Conservation (phyloP, 2,888 invertebrate species). For the Sicus ferrugineus region DNA sequence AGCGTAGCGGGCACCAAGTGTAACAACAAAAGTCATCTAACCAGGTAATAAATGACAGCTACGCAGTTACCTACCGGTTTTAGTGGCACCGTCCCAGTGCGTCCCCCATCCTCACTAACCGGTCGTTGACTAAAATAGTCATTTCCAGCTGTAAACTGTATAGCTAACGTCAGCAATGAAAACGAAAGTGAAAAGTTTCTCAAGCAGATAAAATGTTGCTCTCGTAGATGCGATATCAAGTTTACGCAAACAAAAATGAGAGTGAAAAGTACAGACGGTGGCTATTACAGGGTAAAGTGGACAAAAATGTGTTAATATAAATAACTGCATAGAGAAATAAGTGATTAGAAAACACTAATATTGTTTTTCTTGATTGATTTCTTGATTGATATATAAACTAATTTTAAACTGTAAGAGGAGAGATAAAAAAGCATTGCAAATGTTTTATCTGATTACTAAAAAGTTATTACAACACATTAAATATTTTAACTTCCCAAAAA, state of each 20-base stretch:
- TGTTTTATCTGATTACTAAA: too few species aligned
- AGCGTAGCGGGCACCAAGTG: not conserved
- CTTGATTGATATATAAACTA: too few species aligned
- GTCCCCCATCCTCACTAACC: slow-evolving; percentile 13
- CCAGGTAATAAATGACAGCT: slow-evolving; percentile 18
- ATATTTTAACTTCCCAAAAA: not conserved
- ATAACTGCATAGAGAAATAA: not conserved
- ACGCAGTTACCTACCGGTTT: slow-evolving; percentile 17
- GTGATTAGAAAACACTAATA: too few species aligned
- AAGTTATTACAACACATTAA: too few species aligned
- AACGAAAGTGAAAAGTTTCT: slow-evolving; percentile 26
- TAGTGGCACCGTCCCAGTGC: not conserved
- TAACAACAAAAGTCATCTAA: slow-evolving; percentile 1
- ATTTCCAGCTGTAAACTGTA: not conserved
- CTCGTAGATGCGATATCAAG: slow-evolving; percentile 16
- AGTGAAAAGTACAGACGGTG: not conserved
- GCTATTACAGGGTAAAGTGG: too few species aligned
- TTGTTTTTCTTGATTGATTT: too few species aligned
- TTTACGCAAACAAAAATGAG: slow-evolving; percentile 9
- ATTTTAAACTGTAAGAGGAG: too few species aligned
- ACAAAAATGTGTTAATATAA: not conserved
- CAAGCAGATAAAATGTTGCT: not conserved
- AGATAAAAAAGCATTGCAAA: too few species aligned
- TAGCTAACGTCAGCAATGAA: not conserved
- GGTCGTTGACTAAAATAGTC: slow-evolving; percentile 8